Evolutionary conservation across 2,888 invertebrate species (phyloP), one percentile per base, ranked within the genome.

Genomic region (Merodon equestris): DNA sequence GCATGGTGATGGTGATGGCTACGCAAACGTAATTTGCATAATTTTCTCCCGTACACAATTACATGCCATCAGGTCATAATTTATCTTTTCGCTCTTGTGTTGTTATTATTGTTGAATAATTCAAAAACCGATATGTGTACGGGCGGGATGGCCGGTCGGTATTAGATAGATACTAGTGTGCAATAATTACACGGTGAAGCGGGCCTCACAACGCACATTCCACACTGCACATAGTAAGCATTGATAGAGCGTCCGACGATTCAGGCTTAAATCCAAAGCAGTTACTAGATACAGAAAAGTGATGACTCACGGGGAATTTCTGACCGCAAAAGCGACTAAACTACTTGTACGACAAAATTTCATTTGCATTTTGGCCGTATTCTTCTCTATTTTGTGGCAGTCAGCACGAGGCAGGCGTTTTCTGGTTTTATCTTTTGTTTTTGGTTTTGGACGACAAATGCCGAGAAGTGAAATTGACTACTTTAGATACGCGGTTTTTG

Each of bases 221-320:
- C 17, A 12, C 7, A 7, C 27, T 7, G 27, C 27, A 27, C 40
- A 40, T 10, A 40, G 10, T 36, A 10, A 5, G 36, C 36, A 10
- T 10, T 9, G 10, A 5, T 36, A 5, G 36, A 36, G 4, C 40
- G 40, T 17, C 9, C 42, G 42, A 54, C 19, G 40, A 34, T 18
- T 18, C 61, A 42, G 19, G 45, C 9, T 54, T n/a, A 13, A 17
- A 4, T 48, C 48, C n/a, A 40, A 71, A 7, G 7, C 7, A 27
- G 27, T n/a, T n/a, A n/a, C n/a, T n/a, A 27, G 27, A 27, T n/a
- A n/a, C n/a, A 27, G 27, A 27, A 71, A 60, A 9, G 50, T 48
- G 72, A 73, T 77, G 77, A 77, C 67, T 77, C 72, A 77, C 66
- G 72, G 77, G 77, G 77, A 77, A 77, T 72, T 73, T 73, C 77